Evolutionary conservation across 2,797 vertebrate species (phyloP), one percentile per base, ranked within the genome.

Genomic region (Anomalospiza imberbis): DNA sequence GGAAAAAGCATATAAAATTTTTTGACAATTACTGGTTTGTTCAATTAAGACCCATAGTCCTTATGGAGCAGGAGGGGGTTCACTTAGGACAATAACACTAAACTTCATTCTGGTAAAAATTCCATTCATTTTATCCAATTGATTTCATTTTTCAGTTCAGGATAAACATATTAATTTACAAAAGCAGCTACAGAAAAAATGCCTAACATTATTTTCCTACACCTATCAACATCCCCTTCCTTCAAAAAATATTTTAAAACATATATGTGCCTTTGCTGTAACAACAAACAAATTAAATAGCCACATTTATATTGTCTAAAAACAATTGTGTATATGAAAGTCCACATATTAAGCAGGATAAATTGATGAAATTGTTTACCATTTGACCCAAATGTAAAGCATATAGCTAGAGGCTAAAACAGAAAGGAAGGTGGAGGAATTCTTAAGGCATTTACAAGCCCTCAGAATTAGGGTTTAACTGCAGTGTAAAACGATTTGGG

Each of bases 191-290:
- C 9, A 68, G 66, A 40, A 81, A 40, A 17, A 85, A 50, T n/a
- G 4, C 9, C 13, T 72, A 48, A 14, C 21, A 21, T 28, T 90
- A 45, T 60, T 81, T 15, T 78, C 9, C 42, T 21, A 44, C 4
- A 38, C 3, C n/a, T 72, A 13, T 40, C 31, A 75, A 26, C 4
- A 22, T 13, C 1, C 1, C 2, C 2, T 7, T 2, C 3, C 2
- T 34, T 40, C 0, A 8, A 75, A 61, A 74, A 67, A 60, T 44
- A 13, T 9, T 28, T 24, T 1, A 54, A 83, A 53, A 10, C 7
- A 14, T 13, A 0, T 6, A 38, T 31, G 8, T 70, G 47, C 40
- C 24, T 89, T 65, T 60, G 77, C 28, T 44, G 10, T 21, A 55
- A 34, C 17, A 53, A 38, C 4, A 34, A 72, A 34, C 6, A 45